Percentiles rank a stretch among this genome's conserved stretches.
Evolutionary conservation across 2,888 invertebrate species (phyloP).

Genomic region (Platypus cylindrus): DNA sequence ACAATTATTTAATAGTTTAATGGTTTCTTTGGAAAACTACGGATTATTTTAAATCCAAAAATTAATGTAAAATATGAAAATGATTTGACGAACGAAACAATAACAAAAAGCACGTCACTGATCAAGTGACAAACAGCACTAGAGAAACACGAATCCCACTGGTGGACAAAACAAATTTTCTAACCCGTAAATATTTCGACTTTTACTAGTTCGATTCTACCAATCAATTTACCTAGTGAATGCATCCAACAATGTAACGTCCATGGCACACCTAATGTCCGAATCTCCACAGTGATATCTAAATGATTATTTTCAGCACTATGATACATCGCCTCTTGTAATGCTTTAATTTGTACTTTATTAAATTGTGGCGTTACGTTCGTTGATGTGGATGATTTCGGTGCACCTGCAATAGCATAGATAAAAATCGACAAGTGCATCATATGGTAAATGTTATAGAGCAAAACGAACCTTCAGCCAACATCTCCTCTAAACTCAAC

Average conservation of each 20-base stretch:
- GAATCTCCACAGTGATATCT: conserved; percentile 78
- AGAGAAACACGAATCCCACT: not conserved
- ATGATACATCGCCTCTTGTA: conserved; percentile 91
- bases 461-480: conserved; percentile 59
- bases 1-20: too few species aligned
- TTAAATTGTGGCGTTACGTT: conserved; percentile 44
- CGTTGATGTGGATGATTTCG: conserved; percentile 23
- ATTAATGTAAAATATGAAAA: too few species aligned
- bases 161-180: too few species aligned
- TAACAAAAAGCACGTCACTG: too few species aligned
- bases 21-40: too few species aligned
- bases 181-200: too few species aligned
- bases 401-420: conserved; percentile 16
- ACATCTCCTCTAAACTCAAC: conserved; percentile 76
- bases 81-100: too few species aligned
- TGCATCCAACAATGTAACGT: conserved; percentile 88
- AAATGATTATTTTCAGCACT: conserved; percentile 84
- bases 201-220: too few species aligned
- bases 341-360: conserved; percentile 69
- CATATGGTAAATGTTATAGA: not conserved
- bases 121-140: not conserved
- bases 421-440: not conserved
- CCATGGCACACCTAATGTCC: conserved; percentile 81
- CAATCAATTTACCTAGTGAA: conserved; percentile 42
- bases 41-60: too few species aligned